Base-by-base conservation (phyloP, 2,797 vertebrate genomes). In the Protosalanx chinensis region DNA sequence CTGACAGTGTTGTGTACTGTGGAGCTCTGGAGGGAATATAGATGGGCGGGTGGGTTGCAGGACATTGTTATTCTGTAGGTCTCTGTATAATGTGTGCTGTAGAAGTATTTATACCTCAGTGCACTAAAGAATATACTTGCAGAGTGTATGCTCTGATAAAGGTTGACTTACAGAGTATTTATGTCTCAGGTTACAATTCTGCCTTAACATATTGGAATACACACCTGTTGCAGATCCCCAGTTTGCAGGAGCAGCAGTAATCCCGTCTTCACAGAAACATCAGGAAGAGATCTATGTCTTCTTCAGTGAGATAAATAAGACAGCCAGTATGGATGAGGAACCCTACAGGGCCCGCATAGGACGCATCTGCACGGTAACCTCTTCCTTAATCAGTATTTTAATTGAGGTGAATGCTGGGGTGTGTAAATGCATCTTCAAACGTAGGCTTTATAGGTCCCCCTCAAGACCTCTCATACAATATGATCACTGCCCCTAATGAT, bases 231-330 rank as follows among this genome's bases (percentile, higher is more conserved):
- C 78, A 95, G 93, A 90, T 78, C 91, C 93, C 0, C 90, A 93
- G 80, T 95, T 95, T 81, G 92, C 92, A 0, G 92, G 93, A 0
- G 93, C 92, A 0, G 88, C 92, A 33, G 72, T 93, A 5, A 91
- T 95, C 69, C 91, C 91, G 0, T 86, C 91, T 0, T 64, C 79
- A 0, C 64, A 82, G 0, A 90, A 88, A 73, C 75, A 70, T 75
- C 92, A 91, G 73, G 91, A 93, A 46, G 93, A 94, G 83, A 91
- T 94, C 46, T 94, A 93, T 77, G 93, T 95, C 86, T 94, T 95
- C 87, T 95, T 94, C 86, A 94, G 90, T 0, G 93, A 94, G 80
- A 27, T 92, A 79, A 94, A 94, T 88, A 90, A 88, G 61, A 90
- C 92, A 0, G 89, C 90, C 23, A 70, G 84, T 37, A 80, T 92